Evolutionary conservation across 2,888 invertebrate species (phyloP), one percentile per base, ranked within the genome.

Genomic region (Noctua comes): DNA sequence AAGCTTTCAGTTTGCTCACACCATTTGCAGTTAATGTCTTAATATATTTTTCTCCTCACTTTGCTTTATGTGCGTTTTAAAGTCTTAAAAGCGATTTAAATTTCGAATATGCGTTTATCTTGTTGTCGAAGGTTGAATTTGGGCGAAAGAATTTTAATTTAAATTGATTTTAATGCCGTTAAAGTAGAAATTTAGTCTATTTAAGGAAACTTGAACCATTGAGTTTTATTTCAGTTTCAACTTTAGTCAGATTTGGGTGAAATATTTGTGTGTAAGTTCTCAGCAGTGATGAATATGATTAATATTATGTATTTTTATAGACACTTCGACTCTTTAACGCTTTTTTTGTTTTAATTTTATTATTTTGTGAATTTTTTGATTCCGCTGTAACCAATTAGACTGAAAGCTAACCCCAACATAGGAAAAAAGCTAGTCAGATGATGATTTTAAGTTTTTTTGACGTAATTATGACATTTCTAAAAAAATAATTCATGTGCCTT

Each of bases 121-220:
- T 71, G 65, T 62, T 80, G 75, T 82, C 54, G 27, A 64, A 82
- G 51, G 51, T 73, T 80, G 79, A 79, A 82, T 83, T 81, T 75
- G 36, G 68, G 76, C 79, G n/a, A 54, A 89, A 83, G 77, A 75
- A 86, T 89, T 85, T 84, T 87, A 88, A 86, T 89, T 89, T 71
- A 74, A 79, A 86, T 83, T 86, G 85, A 86, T 89, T 85, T 88
- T 88, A 89, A 36, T 51, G 54, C 62, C 69, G 27, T 84, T 83
- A 43, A 77, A 73, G 68, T 77, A 57, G 43, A 43, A 0, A 66
- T n/a, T 21, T 64, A 43, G 73, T 79, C 81, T 66, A 65, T 82
- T 86, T 87, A 74, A 54, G 64, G 73, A 80, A 78, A 79, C 76
- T 79, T 73, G 62, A 75, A 84, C 27, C 69, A 59, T 24, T n/a